Evolutionary conservation across 2,888 invertebrate genomes (phyloP).

Genomic region (Caenorhabditis afra): DNA sequence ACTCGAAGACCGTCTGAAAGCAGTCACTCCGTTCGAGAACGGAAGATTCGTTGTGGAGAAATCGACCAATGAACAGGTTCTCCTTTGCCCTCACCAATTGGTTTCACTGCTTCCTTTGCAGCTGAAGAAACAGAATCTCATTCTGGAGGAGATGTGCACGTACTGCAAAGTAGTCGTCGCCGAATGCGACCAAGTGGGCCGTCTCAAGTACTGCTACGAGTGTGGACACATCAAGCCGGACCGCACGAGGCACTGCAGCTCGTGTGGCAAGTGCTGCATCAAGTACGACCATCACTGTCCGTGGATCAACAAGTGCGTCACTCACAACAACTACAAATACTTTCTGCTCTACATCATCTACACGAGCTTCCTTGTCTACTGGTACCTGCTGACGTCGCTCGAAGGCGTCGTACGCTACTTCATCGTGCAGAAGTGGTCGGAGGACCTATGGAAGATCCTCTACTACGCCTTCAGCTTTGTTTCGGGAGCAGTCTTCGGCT

Average conservation of each 20-base stretch:
- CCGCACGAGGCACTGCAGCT: constrained; percentile 71
- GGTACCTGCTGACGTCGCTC: constrained; percentile 61
- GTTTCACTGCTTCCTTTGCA: constrained; percentile 38
- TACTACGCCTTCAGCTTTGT: constrained; percentile 48
- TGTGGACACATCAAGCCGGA: constrained; percentile 74
- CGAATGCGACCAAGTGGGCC: constrained; percentile 65
- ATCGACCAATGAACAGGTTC: constrained; percentile 61
- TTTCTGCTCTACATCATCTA: constrained; percentile 74
- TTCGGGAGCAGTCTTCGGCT: constrained; percentile 49
- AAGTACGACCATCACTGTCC: constrained; percentile 74
- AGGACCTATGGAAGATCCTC: constrained; percentile 56
- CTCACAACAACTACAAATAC: constrained; percentile 72
- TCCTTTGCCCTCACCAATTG: background rate
- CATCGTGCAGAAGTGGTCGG: constrained; percentile 62
- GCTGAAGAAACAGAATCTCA: constrained; percentile 54
- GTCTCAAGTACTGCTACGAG: constrained; percentile 71
- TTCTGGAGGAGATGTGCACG: constrained; percentile 60
- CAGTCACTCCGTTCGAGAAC: constrained; percentile 63
- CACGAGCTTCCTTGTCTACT: constrained; percentile 60
- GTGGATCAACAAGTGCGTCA: constrained; percentile 75
- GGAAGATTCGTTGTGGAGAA: constrained; percentile 67
- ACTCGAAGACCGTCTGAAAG: constrained; percentile 62
- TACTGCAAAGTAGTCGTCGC: constrained; percentile 49
- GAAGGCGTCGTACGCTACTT: constrained; percentile 70
- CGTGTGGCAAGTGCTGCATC: constrained; percentile 73